Evolutionary conservation across 2,113 vertebrate genomes (phyloP), one percentile per base, ranked within the genome.

Genomic region (Ellobius talpinus): DNA sequence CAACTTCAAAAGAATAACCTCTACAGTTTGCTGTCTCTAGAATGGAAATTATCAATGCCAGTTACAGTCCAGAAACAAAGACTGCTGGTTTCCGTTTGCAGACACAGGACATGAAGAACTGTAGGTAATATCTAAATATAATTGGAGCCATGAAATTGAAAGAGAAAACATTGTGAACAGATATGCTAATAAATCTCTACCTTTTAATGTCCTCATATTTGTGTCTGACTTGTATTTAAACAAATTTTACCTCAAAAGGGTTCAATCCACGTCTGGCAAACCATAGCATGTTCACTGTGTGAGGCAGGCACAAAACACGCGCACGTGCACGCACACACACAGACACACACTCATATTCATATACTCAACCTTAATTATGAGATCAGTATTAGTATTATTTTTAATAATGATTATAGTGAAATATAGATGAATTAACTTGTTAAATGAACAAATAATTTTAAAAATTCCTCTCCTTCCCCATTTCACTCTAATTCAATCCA

Each of bases 131-230:
- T 19, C 42, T 91, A 96, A 87, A 81, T 82, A 89, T 17, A 76
- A 19, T 29, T 81, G 33, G 52, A 3, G 42, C 63, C 8, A 68
- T 77, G 68, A 55, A 92, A 92, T 84, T 97, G 45, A 93, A 95
- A 95, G 36, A 92, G 58, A 96, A 92, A 73, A 95, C 65, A 93
- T 74, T 33, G n/a, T 81, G 55, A 77, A 45, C 1, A 11, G 45
- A 87, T 47, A 87, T 24, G 42, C 31, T 87, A n/a, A 50, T 87
- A 19, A 87, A 68, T 52, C 29, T 86, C 24, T 47, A 45, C 47
- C 31, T 45, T 12, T 65, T 45, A 0, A 47, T 47, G 3, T 36
- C 42, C 65, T 87, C 31, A 70, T 17, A 70, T 50, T 87, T 87
- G 42, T 70, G 65, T 70, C 65, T 87, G 26, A 33, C 21, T 86